Conservation (phyloP, 2,888 invertebrate species). For the Norana najaformis region DNA sequence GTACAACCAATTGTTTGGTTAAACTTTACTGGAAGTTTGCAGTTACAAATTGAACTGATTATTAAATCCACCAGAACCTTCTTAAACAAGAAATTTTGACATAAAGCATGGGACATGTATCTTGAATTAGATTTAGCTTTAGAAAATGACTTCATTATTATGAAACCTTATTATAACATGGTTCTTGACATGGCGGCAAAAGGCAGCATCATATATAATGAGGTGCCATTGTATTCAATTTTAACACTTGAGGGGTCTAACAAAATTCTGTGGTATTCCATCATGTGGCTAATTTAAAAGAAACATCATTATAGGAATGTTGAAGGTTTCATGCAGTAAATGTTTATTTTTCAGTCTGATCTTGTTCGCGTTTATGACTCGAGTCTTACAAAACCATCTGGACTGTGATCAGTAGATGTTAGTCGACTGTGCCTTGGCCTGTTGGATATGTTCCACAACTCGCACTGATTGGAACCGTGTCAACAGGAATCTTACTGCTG, state of each 20-base stretch:
- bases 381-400: conserved; percentile 65
- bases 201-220: not conserved
- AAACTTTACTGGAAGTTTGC: no score
- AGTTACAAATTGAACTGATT: no score
- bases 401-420: conserved; percentile 46
- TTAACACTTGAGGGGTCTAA: not conserved
- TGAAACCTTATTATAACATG: not conserved
- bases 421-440: not conserved
- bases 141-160: not conserved
- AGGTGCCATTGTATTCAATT: not conserved
- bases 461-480: not conserved
- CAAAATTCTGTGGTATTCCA: not conserved
- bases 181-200: not conserved
- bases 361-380: conserved; percentile 96
- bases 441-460: not conserved
- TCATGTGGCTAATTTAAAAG: not conserved
- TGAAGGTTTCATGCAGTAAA: not conserved
- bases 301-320: not conserved
- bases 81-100: not conserved
- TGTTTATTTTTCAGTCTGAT: conserved; percentile 73
- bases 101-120: not conserved
- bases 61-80: not conserved
- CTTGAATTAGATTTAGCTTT: not conserved
- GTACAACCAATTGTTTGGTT: no score
- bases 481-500: conserved; percentile 25